Percentiles rank a stretch among this genome's conserved stretches.
phyloP scores from a whole-genome alignment of 2,888 invertebrate genomes.

The Odontocerum albicorne region DNA sequence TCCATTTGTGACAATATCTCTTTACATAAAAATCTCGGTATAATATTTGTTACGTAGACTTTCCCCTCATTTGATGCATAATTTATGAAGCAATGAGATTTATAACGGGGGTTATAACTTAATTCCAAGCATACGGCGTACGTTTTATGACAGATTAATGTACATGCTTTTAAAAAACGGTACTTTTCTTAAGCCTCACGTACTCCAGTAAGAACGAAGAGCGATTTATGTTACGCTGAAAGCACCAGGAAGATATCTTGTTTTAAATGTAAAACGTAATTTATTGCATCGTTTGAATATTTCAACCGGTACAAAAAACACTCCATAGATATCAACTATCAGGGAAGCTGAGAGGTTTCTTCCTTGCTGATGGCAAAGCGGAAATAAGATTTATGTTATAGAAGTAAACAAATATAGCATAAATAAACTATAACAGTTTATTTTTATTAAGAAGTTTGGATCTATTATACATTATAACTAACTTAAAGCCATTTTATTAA shows the following conservation, averaged over 20 bases:
- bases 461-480: no score
- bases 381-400: no score
- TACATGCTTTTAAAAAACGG: constrained; percentile 16
- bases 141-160: constrained; percentile 26
- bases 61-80: constrained; percentile 27
- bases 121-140: constrained; percentile 22
- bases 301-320: constrained; percentile 4
- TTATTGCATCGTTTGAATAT: constrained; percentile 18
- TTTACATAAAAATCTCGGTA: constrained; percentile 2
- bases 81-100: constrained; percentile 31
- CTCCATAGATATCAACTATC: no score
- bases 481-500: no score
- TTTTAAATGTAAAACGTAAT: constrained; percentile 8
- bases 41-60: constrained; percentile 10
- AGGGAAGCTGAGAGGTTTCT: no score
- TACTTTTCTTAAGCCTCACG: constrained; percentile 15
- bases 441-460: no score
- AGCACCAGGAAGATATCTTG: constrained; percentile 14
- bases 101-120: constrained; percentile 24
- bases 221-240: constrained; percentile 9
- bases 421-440: no score
- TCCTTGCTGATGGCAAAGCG: no score
- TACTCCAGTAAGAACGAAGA: constrained; percentile 5
- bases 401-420: no score
- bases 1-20: not conserved